Conservation (phyloP, 2,888 invertebrate genomes). For the Helleia helle region DNA sequence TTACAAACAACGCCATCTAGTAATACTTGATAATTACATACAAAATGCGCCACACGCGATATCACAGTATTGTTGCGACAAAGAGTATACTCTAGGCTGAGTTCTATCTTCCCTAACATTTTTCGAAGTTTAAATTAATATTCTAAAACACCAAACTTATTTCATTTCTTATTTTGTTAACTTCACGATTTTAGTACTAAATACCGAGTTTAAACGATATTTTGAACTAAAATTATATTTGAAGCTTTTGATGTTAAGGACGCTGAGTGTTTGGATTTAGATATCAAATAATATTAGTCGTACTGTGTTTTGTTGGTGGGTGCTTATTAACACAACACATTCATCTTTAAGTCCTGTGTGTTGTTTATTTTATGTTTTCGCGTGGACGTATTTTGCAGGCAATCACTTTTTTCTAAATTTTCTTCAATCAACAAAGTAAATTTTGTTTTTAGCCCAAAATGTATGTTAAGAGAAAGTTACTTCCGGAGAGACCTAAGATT, state of each 20-base stretch:
- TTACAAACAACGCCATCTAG: no score
- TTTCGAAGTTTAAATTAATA: no score
- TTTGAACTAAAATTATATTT: conserved; percentile 1
- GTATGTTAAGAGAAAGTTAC: no score
- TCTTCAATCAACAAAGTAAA: not conserved
- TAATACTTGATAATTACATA: no score
- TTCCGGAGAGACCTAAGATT: no score
- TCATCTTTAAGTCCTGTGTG: not conserved
- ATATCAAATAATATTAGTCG: not conserved
- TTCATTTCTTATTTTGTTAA: no score
- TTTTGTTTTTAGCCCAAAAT: no score
- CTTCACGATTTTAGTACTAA: not conserved
- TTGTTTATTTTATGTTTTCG: not conserved
- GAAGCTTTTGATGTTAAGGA: conserved; percentile 4
- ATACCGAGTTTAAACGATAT: not conserved
- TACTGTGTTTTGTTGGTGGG: not conserved
- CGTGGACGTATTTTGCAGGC: not conserved
- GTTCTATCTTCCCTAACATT: no score
- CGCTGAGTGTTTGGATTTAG: not conserved
- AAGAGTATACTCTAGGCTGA: no score
- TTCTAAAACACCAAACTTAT: no score
- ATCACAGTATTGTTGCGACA: no score
- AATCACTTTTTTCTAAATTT: not conserved
- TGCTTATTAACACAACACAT: conserved; percentile 5
- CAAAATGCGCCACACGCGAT: no score